phyloP scores from a whole-genome alignment of 53 echinoderm and acorn worm species.

The Paracentrotus lividus region DNA sequence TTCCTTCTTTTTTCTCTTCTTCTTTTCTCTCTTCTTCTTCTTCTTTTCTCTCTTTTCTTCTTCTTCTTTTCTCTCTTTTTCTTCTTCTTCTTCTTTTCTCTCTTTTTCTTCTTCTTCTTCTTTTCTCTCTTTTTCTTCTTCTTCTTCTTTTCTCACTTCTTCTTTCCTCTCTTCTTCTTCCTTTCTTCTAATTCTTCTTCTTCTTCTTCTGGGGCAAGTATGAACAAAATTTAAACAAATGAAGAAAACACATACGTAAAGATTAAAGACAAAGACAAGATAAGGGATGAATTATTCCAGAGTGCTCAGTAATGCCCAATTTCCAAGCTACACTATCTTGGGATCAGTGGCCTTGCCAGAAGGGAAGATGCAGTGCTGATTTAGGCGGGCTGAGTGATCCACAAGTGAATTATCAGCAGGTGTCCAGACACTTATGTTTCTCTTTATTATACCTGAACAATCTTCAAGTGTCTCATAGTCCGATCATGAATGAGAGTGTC shows the following conservation, averaged over 20 bases:
- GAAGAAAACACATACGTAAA: not conserved
- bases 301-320: not conserved
- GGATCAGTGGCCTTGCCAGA: not conserved
- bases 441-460: not conserved
- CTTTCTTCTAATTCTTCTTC: not conserved
- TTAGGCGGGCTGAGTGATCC: slow-evolving; percentile 36
- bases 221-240: no score
- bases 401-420: slow-evolving; percentile 66
- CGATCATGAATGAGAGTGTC: no score
- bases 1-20: not conserved
- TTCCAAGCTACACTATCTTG: not conserved
- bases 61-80: no score
- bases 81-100: not conserved
- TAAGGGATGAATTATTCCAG: not conserved
- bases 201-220: not conserved
- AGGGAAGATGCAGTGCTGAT: not conserved
- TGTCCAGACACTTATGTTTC: slow-evolving; percentile 19
- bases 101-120: no score
- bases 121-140: no score
- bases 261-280: not conserved
- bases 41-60: not conserved
- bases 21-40: no score
- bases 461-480: no score
- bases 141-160: not conserved
- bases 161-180: no score